Conservation (phyloP, 2,797 vertebrate species). For the Cirrhinus mrigala region DNA sequence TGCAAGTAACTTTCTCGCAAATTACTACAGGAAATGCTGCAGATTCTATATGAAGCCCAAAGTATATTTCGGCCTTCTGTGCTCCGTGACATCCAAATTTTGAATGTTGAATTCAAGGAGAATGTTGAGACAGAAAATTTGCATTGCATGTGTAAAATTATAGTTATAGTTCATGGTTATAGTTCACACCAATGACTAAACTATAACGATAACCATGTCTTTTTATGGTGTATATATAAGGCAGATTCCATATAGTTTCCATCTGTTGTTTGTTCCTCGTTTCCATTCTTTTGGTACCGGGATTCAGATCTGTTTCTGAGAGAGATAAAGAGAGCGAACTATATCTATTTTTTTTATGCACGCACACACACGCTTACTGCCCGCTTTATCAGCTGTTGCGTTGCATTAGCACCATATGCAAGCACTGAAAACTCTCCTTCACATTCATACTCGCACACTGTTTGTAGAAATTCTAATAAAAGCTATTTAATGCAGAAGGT, state of each 20-base stretch:
- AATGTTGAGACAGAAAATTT: too few species aligned
- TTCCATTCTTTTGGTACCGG: not conserved
- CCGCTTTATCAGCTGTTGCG: conserved; percentile 4
- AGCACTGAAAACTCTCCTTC: conserved; percentile 11
- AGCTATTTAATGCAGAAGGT: conserved; percentile 31
- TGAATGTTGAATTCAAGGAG: too few species aligned
- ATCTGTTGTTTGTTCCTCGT: not conserved
- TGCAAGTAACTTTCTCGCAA: not conserved
- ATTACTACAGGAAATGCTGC: not conserved
- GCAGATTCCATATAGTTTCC: not conserved
- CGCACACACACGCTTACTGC: not conserved
- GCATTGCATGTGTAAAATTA: too few species aligned
- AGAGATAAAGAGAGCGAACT: not conserved
- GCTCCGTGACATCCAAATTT: too few species aligned
- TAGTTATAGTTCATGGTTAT: not conserved
- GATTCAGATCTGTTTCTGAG: not conserved
- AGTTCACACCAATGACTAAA: not conserved
- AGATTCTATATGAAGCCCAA: not conserved
- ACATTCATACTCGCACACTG: not conserved
- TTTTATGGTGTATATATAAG: not conserved
- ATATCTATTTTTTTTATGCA: not conserved
- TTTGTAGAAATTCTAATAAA: conserved; percentile 17
- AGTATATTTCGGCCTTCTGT: too few species aligned
- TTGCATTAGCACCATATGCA: conserved; percentile 17
- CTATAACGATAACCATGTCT: not conserved